Conservation (phyloP, 2,113 vertebrate species). For the Nipponia nippon region DNA sequence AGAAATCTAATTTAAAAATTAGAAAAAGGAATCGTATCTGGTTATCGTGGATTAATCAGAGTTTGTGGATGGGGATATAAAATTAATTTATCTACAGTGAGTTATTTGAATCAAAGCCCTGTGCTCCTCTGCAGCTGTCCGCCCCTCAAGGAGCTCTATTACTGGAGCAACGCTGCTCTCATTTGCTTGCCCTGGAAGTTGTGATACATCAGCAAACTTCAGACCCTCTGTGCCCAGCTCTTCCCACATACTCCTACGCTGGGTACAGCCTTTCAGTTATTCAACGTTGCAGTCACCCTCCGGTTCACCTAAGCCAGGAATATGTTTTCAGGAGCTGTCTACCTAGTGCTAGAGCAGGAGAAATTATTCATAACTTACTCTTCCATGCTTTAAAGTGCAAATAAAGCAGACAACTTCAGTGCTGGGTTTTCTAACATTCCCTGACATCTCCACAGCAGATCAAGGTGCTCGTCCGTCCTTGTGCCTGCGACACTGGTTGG, state of each 20-base stretch:
- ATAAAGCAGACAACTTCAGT: background rate
- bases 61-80: slow-evolving; percentile 12
- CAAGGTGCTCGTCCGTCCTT: background rate
- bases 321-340: background rate
- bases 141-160: background rate
- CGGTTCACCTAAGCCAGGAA: background rate
- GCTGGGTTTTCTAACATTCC: background rate
- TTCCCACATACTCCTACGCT: background rate
- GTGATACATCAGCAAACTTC: slow-evolving; percentile 9
- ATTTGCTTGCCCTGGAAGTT: background rate
- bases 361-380: slow-evolving; percentile 1
- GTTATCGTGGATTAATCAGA: slow-evolving; percentile 32
- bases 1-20: slow-evolving; percentile 44
- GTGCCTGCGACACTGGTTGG: background rate
- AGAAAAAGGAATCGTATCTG: background rate
- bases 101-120: slow-evolving; percentile 42
- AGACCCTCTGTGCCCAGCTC: background rate
- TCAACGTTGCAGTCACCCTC: background rate
- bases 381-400: background rate
- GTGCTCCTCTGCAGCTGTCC: slow-evolving; percentile 22
- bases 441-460: background rate
- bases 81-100: slow-evolving; percentile 56
- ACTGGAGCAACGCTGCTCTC: background rate
- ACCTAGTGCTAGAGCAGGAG: background rate
- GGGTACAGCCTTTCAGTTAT: background rate